phyloP scores from a whole-genome alignment of 2,888 invertebrate species.

The Operophtera brumata region DNA sequence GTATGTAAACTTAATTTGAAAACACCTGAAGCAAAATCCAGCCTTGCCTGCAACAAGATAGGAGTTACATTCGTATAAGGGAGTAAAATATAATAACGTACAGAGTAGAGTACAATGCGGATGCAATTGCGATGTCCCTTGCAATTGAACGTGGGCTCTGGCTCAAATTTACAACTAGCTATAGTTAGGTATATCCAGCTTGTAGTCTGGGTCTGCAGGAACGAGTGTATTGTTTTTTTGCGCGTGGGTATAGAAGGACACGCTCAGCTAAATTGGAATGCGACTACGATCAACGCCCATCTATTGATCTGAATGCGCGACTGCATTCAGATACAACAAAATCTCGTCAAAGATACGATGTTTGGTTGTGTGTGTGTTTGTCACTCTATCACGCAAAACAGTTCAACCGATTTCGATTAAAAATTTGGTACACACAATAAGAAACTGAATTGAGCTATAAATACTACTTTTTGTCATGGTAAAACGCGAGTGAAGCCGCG shows the following conservation, averaged over 20 bases:
- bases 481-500: no score
- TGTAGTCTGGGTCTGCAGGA: constrained; percentile 17
- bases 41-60: neutral
- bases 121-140: constrained; percentile 58
- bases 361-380: no score
- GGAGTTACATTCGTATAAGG: neutral
- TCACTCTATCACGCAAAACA: no score
- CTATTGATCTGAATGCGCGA: neutral
- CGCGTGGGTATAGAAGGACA: neutral
- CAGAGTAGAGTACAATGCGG: constrained; percentile 48
- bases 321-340: neutral
- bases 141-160: constrained; percentile 61
- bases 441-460: no score
- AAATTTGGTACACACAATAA: no score
- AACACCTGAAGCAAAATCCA: neutral
- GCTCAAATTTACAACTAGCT: constrained; percentile 28
- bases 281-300: neutral
- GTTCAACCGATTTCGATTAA: no score
- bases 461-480: no score
- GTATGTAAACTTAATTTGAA: constrained; percentile 37
- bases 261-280: neutral
- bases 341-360: no score
- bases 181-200: constrained; percentile 12
- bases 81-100: constrained; percentile 25
- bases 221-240: neutral